Conservation (phyloP, 2,888 invertebrate genomes). For the Pheosia gnoma region DNA sequence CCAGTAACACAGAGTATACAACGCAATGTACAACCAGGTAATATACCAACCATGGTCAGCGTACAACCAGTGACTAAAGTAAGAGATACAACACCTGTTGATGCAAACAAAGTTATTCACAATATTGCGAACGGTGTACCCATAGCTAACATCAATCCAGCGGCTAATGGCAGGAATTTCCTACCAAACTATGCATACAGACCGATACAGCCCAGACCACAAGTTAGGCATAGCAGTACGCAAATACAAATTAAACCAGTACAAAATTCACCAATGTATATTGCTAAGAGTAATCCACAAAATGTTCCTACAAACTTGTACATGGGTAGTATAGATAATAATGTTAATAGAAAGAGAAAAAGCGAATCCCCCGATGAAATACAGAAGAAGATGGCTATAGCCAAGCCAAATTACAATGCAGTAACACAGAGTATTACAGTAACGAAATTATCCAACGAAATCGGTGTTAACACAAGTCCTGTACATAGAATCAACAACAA, state of each 20-base stretch:
- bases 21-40: constrained; percentile 9
- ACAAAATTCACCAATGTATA: constrained; percentile 9
- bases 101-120: constrained; percentile 20
- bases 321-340: constrained; percentile 20
- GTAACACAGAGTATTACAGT: constrained; percentile 34
- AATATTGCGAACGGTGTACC: constrained; percentile 21
- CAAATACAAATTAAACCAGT: constrained; percentile 11
- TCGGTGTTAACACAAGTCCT: constrained; percentile 51
- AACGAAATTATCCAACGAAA: constrained; percentile 44
- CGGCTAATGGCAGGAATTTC: constrained; percentile 25
- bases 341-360: constrained; percentile 62
- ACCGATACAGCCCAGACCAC: constrained; percentile 64
- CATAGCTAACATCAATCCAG: constrained; percentile 2
- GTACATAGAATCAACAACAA: constrained; percentile 41
- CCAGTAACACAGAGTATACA: constrained; percentile 23
- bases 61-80: constrained; percentile 31
- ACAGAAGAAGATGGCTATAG: constrained; percentile 45
- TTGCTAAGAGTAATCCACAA: constrained; percentile 18
- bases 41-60: constrained; percentile 14
- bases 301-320: constrained; percentile 20
- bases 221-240: constrained; percentile 24
- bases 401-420: constrained; percentile 32
- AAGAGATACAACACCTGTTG: constrained; percentile 18
- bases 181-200: constrained; percentile 51
- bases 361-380: constrained; percentile 72